phyloP scores from a whole-genome alignment of 2,888 invertebrate genomes.

The Xestia rhomboidea region DNA sequence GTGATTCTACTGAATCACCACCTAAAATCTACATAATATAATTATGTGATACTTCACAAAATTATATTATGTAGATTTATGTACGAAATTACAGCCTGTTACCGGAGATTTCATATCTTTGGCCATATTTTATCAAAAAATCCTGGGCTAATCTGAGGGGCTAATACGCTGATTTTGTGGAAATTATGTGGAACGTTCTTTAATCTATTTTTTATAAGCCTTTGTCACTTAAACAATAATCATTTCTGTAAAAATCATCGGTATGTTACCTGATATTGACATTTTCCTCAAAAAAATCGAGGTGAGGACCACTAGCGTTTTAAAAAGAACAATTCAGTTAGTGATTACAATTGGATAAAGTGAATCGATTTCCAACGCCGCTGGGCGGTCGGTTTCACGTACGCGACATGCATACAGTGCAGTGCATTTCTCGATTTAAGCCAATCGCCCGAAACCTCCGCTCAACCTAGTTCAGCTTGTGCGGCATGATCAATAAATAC shows the following conservation, averaged over 20 bases:
- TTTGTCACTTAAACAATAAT: not conserved
- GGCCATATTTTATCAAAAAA: not conserved
- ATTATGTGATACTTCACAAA: no score
- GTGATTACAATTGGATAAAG: constrained; percentile 42
- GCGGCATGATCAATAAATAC: constrained; percentile 53
- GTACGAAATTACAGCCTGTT: no score
- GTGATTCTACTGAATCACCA: no score
- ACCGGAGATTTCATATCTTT: not conserved
- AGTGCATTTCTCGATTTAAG: constrained; percentile 42
- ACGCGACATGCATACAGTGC: constrained; percentile 53
- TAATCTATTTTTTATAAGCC: not conserved
- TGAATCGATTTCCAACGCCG: constrained; percentile 37
- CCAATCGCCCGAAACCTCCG: constrained; percentile 40
- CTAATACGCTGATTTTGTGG: not conserved
- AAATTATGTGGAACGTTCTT: not conserved
- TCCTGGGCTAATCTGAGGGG: no score
- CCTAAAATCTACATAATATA: no score
- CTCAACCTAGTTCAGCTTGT: constrained; percentile 43
- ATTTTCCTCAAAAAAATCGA: constrained; percentile 21
- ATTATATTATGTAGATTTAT: no score
- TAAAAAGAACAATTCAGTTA: constrained; percentile 14
- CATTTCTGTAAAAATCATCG: not conserved
- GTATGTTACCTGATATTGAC: not conserved
- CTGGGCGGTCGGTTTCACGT: constrained; percentile 28
- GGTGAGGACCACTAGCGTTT: not conserved